Evolutionary conservation across 2,888 invertebrate species (phyloP).

Genomic region (Cephus runcator): DNA sequence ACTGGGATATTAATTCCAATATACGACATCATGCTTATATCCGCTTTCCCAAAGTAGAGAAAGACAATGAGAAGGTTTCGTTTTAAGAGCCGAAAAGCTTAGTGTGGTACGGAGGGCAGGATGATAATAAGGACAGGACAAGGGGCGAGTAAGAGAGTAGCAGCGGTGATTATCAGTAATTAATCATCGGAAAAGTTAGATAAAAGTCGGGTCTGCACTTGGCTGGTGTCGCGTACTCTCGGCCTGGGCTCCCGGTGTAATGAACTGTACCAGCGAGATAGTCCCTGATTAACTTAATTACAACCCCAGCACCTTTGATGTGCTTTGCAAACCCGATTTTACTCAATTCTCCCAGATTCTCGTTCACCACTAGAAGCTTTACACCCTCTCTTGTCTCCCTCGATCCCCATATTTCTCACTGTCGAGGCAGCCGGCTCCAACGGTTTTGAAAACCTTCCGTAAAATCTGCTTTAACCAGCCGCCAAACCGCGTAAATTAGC

Average conservation of each 20-base stretch:
- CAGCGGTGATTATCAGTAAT: slow-evolving; percentile 29
- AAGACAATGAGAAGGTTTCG: no score
- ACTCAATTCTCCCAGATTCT: not conserved
- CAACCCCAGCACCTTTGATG: slow-evolving; percentile 40
- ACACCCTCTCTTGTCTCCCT: not conserved
- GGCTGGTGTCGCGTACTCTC: not conserved
- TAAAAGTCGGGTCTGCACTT: slow-evolving; percentile 36
- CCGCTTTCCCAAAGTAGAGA: no score
- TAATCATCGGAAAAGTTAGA: slow-evolving; percentile 47
- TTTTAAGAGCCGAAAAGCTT: no score
- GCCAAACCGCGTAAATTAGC: slow-evolving; percentile 33
- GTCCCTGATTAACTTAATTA: slow-evolving; percentile 57
- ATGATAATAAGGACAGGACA: no score
- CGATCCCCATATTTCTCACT: not conserved
- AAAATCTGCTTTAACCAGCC: slow-evolving; percentile 8
- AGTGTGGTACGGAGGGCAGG: no score
- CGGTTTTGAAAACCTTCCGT: no score
- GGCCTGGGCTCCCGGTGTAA: slow-evolving; percentile 36
- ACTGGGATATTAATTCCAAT: no score
- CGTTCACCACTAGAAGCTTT: not conserved
- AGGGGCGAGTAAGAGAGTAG: not conserved
- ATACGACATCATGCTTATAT: no score
- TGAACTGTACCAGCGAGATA: slow-evolving; percentile 51
- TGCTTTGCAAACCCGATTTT: slow-evolving; percentile 22
- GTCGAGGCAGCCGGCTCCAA: no score